Evolutionary conservation across 2,888 invertebrate genomes (phyloP), one percentile per base, ranked within the genome.

Genomic region (Petrophora chlorosata): DNA sequence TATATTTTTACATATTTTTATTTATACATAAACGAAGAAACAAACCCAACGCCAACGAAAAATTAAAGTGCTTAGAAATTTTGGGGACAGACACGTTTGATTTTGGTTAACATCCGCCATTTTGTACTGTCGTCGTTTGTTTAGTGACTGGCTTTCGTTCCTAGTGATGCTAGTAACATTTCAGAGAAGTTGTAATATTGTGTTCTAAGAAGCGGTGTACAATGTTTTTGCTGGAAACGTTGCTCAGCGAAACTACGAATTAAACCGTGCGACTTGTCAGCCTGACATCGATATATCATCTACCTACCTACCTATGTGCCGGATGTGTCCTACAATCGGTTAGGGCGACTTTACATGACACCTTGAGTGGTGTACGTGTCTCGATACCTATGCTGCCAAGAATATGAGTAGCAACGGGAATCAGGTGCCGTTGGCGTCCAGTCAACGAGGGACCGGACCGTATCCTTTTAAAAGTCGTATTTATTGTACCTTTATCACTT

Each of bases 361-460:
- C 92, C 92, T 91, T 90, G 91, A 91, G 91, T 85, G 87, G 89
- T 92, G 86, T 91, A 91, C 89, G 88, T 89, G 87, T 89, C 85
- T 81, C 76, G 83, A 91, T 79, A 91, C 91, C 91, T 91, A 90
- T 91, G 91, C 91, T 88, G 88, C 87, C 84, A 84, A 91, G 82
- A 87, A 76, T 83, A 93, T 93, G 93, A 93, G 92, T 87, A 91
- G 92, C 82, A 93, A 92, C 88, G 92, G 92, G 85, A 93, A 92
- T 85, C 92, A 91, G 90, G 90, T 91, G 91, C 92, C 92, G 80
- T 80, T 91, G 82, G 92, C 92, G 82, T 91, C 91, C 76, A 89
- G 82, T 90, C 92, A 86, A 78, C 91, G 89, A 82, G 91, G 85
- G 68, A 89, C 87, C 79, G 91, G 85, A 81, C 76, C 91, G 92